A percentile compares a stretch with the other conserved stretches of the same genome.
phyloP scores from a whole-genome alignment of 2,113 vertebrate genomes.

The Hipposideros armiger region DNA sequence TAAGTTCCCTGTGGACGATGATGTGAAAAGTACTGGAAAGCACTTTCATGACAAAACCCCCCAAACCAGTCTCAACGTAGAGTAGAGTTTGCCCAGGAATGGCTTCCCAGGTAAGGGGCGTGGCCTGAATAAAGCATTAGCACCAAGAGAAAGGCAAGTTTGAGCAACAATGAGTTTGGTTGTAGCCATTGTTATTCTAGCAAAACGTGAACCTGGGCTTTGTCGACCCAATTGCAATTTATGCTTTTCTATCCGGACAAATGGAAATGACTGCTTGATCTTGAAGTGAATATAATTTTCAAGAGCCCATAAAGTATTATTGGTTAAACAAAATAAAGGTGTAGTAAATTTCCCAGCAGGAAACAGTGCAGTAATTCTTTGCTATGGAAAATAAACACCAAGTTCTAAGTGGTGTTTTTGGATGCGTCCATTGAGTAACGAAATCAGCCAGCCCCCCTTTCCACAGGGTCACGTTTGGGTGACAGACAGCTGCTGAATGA shows the following conservation, averaged over 20 bases:
- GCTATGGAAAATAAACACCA: slow-evolving; percentile 17
- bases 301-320: slow-evolving; percentile 71
- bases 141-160: rapidly evolving
- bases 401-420: slow-evolving; percentile 70
- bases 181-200: rapidly evolving
- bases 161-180: rapidly evolving
- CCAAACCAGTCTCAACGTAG: too few species aligned
- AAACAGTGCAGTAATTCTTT: slow-evolving; percentile 31
- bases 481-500: slow-evolving; percentile 74
- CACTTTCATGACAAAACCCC: too few species aligned
- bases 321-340: slow-evolving; percentile 68
- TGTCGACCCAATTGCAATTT: slow-evolving; percentile 52
- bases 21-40: too few species aligned
- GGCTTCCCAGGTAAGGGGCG: rapidly evolving
- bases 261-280: slow-evolving; percentile 78
- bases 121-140: rapidly evolving
- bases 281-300: slow-evolving; percentile 73
- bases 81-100: rapidly evolving
- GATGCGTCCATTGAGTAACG: slow-evolving; percentile 58
- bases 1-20: too few species aligned
- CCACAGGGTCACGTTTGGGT: slow-evolving; percentile 33
- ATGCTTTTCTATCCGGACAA: slow-evolving; percentile 75
- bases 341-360: slow-evolving; percentile 65
- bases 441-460: slow-evolving; percentile 68
- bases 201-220: slow-evolving; percentile 58